phyloP scores from a whole-genome alignment of 2,888 invertebrate species.

The Catocala fraxini region DNA sequence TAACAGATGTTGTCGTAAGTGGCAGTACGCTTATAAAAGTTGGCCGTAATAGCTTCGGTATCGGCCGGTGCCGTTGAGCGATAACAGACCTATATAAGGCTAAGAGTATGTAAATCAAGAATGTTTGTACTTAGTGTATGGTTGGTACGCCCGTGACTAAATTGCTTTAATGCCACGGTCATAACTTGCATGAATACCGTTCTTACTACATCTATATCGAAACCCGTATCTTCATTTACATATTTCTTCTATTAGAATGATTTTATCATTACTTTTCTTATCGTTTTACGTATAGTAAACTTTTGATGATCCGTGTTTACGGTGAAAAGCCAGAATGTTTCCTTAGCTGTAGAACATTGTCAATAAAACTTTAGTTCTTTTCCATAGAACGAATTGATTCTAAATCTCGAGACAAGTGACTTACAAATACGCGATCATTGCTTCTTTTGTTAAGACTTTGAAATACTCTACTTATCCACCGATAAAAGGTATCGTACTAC shows the following conservation, averaged over 20 bases:
- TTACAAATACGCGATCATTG: not conserved
- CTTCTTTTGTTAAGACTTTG: constrained; percentile 2
- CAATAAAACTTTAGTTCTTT: no score
- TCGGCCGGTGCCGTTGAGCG: constrained; percentile 58
- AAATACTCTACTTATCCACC: constrained; percentile 8
- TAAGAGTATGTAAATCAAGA: constrained; percentile 51
- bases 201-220: not conserved
- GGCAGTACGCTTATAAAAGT: constrained; percentile 41
- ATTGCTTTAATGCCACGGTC: not conserved
- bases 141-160: constrained; percentile 6
- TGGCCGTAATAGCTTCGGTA: constrained; percentile 42
- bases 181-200: not conserved
- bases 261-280: no score
- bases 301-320: no score
- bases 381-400: no score
- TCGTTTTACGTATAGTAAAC: no score
- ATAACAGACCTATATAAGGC: constrained; percentile 69
- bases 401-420: not conserved
- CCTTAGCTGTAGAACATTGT: no score
- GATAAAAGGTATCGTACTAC: constrained; percentile 38
- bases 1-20: constrained; percentile 46
- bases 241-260: no score
- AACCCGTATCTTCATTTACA: no score
- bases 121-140: constrained; percentile 34
- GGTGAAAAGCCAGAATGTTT: no score